Conservation (phyloP, 30 jellyfish, hydroid and myxozoan genomes). For the Turritopsis rubra region DNA sequence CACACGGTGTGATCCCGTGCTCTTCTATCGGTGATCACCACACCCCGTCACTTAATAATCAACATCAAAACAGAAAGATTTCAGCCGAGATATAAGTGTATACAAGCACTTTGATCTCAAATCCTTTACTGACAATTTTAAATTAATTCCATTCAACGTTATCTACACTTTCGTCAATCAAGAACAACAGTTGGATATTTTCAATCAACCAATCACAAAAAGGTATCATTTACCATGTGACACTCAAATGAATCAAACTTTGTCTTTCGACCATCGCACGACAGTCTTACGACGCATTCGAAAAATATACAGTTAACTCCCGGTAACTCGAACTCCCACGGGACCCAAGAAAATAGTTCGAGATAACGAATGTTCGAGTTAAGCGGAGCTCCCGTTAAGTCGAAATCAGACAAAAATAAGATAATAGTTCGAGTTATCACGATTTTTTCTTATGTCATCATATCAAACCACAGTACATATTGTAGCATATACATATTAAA, state of each 20-base stretch:
- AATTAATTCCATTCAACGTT: not conserved
- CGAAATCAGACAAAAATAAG: no score
- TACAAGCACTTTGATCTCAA: conserved; percentile 1
- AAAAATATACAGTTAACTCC: no score
- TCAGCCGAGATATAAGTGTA: not conserved
- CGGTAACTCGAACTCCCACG: no score
- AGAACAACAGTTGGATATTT: not conserved
- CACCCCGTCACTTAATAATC: not conserved
- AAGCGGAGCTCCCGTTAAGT: no score
- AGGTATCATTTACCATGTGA: not conserved
- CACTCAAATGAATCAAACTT: not conserved
- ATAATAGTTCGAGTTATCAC: no score
- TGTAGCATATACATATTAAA: no score
- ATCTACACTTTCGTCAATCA: not conserved
- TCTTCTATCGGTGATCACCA: not conserved
- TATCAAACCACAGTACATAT: no score
- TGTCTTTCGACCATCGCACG: not conserved
- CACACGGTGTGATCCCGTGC: conserved; percentile 6
- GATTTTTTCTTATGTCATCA: no score
- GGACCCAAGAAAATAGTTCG: no score
- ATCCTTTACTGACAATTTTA: not conserved
- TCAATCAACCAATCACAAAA: not conserved
- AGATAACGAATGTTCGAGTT: no score
- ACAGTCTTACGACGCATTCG: no score
- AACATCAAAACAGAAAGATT: not conserved